Percentiles rank a stretch among this genome's conserved stretches.
phyloP scores from a whole-genome alignment of 2,888 invertebrate genomes.

The Bombylius major region DNA sequence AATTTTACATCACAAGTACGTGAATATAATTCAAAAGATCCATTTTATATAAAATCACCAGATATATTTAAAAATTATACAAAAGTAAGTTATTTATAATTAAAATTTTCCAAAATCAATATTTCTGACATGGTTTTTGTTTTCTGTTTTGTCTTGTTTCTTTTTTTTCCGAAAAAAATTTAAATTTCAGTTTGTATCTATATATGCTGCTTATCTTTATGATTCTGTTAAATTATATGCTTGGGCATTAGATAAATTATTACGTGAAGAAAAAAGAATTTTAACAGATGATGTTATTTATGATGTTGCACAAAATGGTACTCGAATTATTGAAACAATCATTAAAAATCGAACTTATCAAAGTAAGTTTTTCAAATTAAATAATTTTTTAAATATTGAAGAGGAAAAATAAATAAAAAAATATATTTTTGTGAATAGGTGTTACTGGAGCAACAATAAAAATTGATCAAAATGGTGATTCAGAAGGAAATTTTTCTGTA shows the following conservation, averaged over 20 bases:
- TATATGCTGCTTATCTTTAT: slow-evolving; percentile 88
- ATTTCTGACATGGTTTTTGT: background rate
- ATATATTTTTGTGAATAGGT: slow-evolving; percentile 43
- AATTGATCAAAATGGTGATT: slow-evolving; percentile 85
- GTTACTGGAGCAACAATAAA: slow-evolving; percentile 88
- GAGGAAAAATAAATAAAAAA: background rate
- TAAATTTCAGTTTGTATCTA: slow-evolving; percentile 61
- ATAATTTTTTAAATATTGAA: too few relatives aligned
- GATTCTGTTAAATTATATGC: slow-evolving; percentile 91
- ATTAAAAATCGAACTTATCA: slow-evolving; percentile 71
- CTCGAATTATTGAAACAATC: slow-evolving; percentile 73
- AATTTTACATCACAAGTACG: slow-evolving; percentile 70
- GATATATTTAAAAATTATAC: slow-evolving; percentile 41
- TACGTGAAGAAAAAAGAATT: slow-evolving; percentile 43
- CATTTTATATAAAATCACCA: slow-evolving; percentile 67
- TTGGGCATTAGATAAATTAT: slow-evolving; percentile 62
- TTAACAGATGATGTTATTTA: slow-evolving; percentile 51
- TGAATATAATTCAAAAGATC: slow-evolving; percentile 60
- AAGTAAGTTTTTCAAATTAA: slow-evolving; percentile 49
- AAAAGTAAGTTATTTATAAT: slow-evolving; percentile 35
- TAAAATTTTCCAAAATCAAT: slow-evolving; percentile 1
- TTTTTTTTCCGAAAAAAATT: slow-evolving; percentile 12
- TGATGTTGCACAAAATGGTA: slow-evolving; percentile 70
- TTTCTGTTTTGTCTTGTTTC: slow-evolving; percentile 1
- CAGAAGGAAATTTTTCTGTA: slow-evolving; percentile 94